A percentile compares a stretch with the other conserved stretches of the same genome.
Evolutionary conservation across 2,888 invertebrate species (phyloP).

Genomic region (Sarcophaga variegata): DNA sequence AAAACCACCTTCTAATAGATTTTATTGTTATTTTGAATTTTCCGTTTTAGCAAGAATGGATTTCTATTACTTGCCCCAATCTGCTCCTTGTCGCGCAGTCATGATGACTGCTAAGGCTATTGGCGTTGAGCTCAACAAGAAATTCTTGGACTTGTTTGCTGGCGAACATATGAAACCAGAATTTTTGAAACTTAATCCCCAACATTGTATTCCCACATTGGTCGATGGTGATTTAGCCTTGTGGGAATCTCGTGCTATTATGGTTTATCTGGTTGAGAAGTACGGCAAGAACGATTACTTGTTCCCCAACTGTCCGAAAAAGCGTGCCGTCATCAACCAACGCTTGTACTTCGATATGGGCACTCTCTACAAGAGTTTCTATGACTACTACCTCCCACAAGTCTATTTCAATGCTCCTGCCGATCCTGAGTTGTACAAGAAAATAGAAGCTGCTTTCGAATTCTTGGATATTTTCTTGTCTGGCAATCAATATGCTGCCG

Average conservation of each 20-base stretch:
- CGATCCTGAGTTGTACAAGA: slow-evolving; percentile 87
- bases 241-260: slow-evolving; percentile 93
- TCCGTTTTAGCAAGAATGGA: slow-evolving; percentile 81
- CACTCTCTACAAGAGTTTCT: slow-evolving; percentile 87
- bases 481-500: slow-evolving; percentile 87
- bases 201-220: slow-evolving; percentile 92
- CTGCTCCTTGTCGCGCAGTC: slow-evolving; percentile 86
- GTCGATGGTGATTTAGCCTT: slow-evolving; percentile 91
- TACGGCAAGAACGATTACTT: slow-evolving; percentile 90
- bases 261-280: slow-evolving; percentile 89
- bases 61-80: slow-evolving; percentile 86
- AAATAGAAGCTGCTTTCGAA: slow-evolving; percentile 86
- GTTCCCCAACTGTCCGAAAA: slow-evolving; percentile 89
- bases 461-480: slow-evolving; percentile 88
- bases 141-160: slow-evolving; percentile 83
- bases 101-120: slow-evolving; percentile 86
- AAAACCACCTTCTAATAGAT: neutral
- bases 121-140: slow-evolving; percentile 86
- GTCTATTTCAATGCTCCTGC: slow-evolving; percentile 84
- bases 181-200: slow-evolving; percentile 89
- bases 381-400: slow-evolving; percentile 87
- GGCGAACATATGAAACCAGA: slow-evolving; percentile 88
- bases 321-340: slow-evolving; percentile 90
- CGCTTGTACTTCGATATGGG: slow-evolving; percentile 91
- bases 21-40: neutral